Conservation (phyloP, 2,888 invertebrate species). For the Baronia brevicornis region DNA sequence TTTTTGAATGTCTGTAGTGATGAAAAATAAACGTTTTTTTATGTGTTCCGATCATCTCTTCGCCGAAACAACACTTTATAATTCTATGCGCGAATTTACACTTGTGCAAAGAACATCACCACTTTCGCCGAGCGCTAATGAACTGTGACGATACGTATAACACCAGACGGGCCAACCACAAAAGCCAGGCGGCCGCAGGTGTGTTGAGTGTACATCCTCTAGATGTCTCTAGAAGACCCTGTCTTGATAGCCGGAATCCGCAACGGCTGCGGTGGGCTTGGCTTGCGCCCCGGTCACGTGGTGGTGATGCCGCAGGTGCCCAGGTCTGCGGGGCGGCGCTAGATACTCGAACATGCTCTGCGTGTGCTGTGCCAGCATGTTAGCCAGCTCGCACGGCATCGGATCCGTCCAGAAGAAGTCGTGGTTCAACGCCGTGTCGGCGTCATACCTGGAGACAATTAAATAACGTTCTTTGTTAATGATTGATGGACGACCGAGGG, state of each 20-base stretch:
- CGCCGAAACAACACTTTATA: too few species aligned
- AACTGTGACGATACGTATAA: neutral
- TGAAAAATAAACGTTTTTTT: too few species aligned
- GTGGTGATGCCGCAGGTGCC: slow-evolving; percentile 81
- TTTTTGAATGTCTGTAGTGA: too few species aligned
- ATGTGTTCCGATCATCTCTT: too few species aligned
- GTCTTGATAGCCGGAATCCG: slow-evolving; percentile 90
- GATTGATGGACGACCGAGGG: neutral
- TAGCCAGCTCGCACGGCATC: slow-evolving; percentile 92
- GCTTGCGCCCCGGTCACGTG: slow-evolving; percentile 68
- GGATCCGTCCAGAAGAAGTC: slow-evolving; percentile 99
- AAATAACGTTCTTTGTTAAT: neutral
- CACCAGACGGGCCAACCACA: neutral
- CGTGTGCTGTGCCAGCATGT: slow-evolving; percentile 92
- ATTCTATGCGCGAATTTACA: too few species aligned
- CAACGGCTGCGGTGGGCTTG: slow-evolving; percentile 71
- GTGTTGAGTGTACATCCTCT: neutral
- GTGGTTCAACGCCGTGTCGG: slow-evolving; percentile 95
- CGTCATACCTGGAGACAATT: slow-evolving; percentile 74
- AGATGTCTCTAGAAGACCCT: slow-evolving; percentile 79
- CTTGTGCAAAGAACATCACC: too few species aligned
- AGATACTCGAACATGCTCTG: slow-evolving; percentile 97
- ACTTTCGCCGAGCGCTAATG: too few species aligned
- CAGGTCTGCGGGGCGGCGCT: slow-evolving; percentile 80
- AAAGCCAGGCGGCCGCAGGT: neutral